Evolutionary conservation across 2,797 vertebrate genomes (phyloP), one percentile per base, ranked within the genome.

Genomic region (Falco columbarius): DNA sequence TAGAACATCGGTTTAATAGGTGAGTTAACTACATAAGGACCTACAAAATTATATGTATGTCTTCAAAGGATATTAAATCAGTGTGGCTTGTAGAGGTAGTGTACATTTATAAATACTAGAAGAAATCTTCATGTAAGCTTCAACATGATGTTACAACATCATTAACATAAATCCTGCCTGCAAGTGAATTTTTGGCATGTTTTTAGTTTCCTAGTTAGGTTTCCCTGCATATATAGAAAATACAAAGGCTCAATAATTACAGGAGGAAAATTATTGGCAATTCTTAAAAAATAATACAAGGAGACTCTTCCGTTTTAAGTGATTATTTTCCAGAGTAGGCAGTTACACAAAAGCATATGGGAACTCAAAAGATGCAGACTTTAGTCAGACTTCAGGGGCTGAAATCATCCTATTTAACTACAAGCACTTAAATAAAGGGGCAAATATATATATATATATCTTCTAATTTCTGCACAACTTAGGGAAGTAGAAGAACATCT

Each of bases 1-100:
- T 88, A 94, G 93, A 94, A 88, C 79, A 68, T 44, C 62, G 66
- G 38, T 94, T 96, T 97, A 91, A 85, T 92, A 95, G 71, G 51
- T 66, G 51, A 93, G 52, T 94, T 95, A 96, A 80, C 86, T 79
- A 82, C 73, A 75, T 38, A 73, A 89, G 66, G 34, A 84, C 72
- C 81, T 84, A 85, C 51, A 73, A 94, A 91, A 94, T 85, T 85
- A 46, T 77, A 2, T 47, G 30, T 51, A 19, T 34, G 7, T 77
- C 73, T 87, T 91, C 34, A 93, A 91, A 91, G 62, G 46, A 87
- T 87, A 80, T 79, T 58, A 38, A 44, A 81, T 58, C 26, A 71
- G 32, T 56, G 54, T 65, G 49, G 22, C 38, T 88, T 85, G 20
- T 51, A 65, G 22, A 87, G 42, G 27, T 81, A 30, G 26, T 77